phyloP scores from a whole-genome alignment of 2,113 vertebrate species.

The Prochilodus magdalenae region DNA sequence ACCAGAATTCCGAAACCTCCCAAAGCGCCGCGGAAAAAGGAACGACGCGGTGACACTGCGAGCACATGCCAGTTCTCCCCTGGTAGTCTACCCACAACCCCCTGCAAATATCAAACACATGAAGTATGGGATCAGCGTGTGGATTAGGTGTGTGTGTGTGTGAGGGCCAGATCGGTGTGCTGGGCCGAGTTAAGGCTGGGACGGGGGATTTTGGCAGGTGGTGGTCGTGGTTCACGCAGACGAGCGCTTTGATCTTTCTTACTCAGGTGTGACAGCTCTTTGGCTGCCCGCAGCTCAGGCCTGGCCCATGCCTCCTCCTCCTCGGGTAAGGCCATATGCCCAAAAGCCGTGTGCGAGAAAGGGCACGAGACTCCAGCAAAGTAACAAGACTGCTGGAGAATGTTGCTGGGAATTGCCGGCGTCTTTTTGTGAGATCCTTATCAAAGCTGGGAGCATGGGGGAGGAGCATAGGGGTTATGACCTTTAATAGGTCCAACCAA shows the following conservation, averaged over 20 bases:
- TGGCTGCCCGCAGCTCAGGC: slow-evolving; percentile 61
- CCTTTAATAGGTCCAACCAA: no score
- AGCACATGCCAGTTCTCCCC: slow-evolving; percentile 66
- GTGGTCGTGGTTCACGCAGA: slow-evolving; percentile 66
- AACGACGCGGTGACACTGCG: slow-evolving; percentile 55
- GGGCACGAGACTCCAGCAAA: slow-evolving; percentile 63
- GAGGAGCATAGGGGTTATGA: no score
- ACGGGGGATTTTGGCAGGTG: slow-evolving; percentile 64
- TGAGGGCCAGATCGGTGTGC: slow-evolving; percentile 14
- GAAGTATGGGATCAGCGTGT: slow-evolving; percentile 63
- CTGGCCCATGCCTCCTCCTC: slow-evolving; percentile 55
- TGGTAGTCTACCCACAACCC: slow-evolving; percentile 13
- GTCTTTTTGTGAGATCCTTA: neutral
- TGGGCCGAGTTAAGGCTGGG: slow-evolving; percentile 24
- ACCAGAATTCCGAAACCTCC: slow-evolving; percentile 19
- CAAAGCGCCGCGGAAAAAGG: slow-evolving; percentile 43
- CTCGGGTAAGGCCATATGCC: slow-evolving; percentile 68
- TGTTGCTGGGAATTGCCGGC: neutral
- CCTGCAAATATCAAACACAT: slow-evolving; percentile 64
- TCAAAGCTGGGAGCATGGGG: neutral
- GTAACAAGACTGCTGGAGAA: slow-evolving; percentile 48
- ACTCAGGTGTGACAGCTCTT: slow-evolving; percentile 76
- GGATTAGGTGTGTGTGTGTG: slow-evolving; percentile 48
- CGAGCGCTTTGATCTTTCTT: slow-evolving; percentile 72
- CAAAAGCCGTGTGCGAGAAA: slow-evolving; percentile 72